Percentiles rank a stretch among this genome's conserved stretches.
Conservation (phyloP, 2,888 invertebrate species). For the Hydrotaea diabolus region DNA sequence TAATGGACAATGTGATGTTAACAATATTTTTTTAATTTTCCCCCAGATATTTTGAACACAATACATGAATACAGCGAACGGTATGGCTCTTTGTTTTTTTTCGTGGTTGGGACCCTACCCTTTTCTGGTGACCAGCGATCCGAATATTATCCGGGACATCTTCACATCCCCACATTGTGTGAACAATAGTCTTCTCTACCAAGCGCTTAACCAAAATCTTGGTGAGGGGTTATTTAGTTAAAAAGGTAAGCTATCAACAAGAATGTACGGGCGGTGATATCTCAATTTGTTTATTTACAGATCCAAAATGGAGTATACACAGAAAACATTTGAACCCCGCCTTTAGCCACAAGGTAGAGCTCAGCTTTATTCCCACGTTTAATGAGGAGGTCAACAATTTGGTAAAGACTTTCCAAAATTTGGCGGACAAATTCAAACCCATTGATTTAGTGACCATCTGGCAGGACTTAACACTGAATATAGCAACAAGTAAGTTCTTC, state of each 20-base stretch:
- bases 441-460: conserved; percentile 72
- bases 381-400: conserved; percentile 73
- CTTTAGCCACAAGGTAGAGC: conserved; percentile 76
- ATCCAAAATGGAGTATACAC: conserved; percentile 76
- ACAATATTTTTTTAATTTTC: background rate
- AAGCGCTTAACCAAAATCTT: conserved; percentile 75
- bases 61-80: conserved; percentile 69
- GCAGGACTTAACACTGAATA: conserved; percentile 75
- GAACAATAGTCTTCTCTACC: conserved; percentile 76
- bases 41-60: conserved; percentile 70
- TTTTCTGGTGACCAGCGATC: conserved; percentile 76
- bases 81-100: conserved; percentile 70
- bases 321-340: conserved; percentile 78
- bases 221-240: conserved; percentile 76
- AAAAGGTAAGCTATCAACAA: conserved; percentile 68
- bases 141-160: conserved; percentile 74
- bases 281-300: conserved; percentile 62
- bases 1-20: no score
- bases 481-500: conserved; percentile 75
- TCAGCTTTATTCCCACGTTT: conserved; percentile 76
- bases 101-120: conserved; percentile 78
- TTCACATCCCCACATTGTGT: conserved; percentile 76
- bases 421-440: conserved; percentile 68
- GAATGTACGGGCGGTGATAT: no score
- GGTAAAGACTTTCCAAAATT: conserved; percentile 68